Percentiles rank a stretch among this genome's conserved stretches.
Conservation (phyloP, 2,888 invertebrate species). For the Hirudinaria manillensis region DNA sequence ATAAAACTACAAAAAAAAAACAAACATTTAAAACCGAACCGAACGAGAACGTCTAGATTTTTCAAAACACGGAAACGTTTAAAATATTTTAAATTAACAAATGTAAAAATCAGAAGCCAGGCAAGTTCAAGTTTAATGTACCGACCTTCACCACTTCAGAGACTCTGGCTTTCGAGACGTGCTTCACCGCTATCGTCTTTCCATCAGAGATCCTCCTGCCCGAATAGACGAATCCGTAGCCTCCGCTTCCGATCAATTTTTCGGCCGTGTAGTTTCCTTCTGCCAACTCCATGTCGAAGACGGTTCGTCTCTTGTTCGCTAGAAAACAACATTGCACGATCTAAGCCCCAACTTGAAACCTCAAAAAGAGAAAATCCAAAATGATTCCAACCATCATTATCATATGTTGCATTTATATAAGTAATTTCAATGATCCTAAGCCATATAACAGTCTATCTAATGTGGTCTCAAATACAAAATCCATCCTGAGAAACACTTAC, state of each 20-base stretch:
- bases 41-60: no score
- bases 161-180: constrained; percentile 7
- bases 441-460: no score
- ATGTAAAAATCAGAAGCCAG: background rate
- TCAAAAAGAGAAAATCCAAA: no score
- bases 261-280: constrained; percentile 8
- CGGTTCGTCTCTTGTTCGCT: background rate
- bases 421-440: no score
- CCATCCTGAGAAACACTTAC: no score
- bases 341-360: no score
- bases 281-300: background rate
- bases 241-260: constrained; percentile 18
- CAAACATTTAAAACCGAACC: no score
- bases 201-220: constrained; percentile 10
- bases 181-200: background rate
- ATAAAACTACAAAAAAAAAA: no score
- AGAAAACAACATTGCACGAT: background rate
- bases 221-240: constrained; percentile 17
- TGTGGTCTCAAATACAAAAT: no score
- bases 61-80: no score
- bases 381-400: no score
- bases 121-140: background rate
- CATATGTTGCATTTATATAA: no score
- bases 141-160: constrained; percentile 2
- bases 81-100: background rate